Percentiles rank a stretch among this genome's conserved stretches.
Conservation (phyloP, 2,113 vertebrate genomes). For the Anser brachyrhynchus region DNA sequence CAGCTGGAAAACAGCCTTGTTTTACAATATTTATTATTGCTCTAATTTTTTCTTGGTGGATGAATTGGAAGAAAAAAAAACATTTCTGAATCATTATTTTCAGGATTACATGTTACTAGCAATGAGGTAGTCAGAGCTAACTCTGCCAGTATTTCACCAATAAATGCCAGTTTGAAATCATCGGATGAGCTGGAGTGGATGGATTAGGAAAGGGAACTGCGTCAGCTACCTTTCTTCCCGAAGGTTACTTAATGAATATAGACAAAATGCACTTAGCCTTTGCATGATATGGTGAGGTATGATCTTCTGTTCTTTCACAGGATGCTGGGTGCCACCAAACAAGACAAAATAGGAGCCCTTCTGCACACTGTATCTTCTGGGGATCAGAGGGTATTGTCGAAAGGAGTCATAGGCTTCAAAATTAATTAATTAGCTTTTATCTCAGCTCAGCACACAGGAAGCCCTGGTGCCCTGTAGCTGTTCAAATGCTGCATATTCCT, state of each 20-base stretch:
- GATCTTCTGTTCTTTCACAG: background rate
- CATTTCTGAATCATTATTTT: background rate
- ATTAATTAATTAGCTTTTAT: background rate
- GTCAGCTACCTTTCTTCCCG: background rate
- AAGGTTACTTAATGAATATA: background rate
- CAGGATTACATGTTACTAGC: background rate
- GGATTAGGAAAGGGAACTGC: background rate
- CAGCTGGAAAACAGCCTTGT: background rate
- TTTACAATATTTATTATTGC: constrained; percentile 9
- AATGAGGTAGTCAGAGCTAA: background rate
- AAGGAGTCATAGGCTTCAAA: background rate
- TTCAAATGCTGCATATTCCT: background rate
- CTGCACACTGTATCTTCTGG: background rate
- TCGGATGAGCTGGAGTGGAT: background rate
- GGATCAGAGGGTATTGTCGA: background rate
- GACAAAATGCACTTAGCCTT: background rate
- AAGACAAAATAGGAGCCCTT: background rate
- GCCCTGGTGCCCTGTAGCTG: rapidly evolving
- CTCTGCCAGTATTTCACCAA: background rate
- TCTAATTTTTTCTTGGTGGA: background rate
- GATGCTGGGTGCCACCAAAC: background rate
- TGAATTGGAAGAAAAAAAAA: background rate
- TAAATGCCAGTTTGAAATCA: background rate
- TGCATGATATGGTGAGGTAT: background rate
- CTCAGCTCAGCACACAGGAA: background rate